A percentile compares a stretch with the other conserved stretches of the same genome.
Conservation (phyloP, 1,140 invertebrate genomes). For the Neoseiulus cucumeris region DNA sequence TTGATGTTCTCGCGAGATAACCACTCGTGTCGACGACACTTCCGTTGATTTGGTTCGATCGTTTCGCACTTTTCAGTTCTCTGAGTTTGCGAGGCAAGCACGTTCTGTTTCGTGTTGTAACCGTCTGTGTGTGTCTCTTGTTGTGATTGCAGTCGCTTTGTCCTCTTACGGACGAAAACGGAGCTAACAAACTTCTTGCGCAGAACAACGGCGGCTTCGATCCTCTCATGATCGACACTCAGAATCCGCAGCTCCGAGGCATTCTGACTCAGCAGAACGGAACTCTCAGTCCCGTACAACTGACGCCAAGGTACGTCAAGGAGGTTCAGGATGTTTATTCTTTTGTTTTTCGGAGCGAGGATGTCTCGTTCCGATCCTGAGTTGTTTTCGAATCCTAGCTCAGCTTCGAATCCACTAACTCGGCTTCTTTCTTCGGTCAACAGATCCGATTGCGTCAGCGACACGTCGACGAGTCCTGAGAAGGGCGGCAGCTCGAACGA, state of each 20-base stretch:
- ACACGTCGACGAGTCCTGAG: conserved; percentile 19
- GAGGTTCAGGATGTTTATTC: conserved; percentile 13
- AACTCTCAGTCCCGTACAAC: background rate
- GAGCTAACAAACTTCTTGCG: background rate
- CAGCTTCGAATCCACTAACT: background rate
- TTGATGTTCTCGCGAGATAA: background rate
- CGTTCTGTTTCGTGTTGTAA: background rate
- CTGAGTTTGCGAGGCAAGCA: background rate
- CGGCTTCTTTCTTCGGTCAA: conserved; percentile 13
- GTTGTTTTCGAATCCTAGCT: background rate
- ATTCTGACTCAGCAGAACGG: conserved; percentile 7
- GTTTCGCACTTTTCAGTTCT: background rate
- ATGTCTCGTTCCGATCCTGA: conserved; percentile 12
- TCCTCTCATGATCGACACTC: background rate
- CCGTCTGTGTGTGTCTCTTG: background rate
- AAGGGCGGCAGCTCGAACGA: conserved; percentile 19
- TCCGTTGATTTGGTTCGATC: background rate
- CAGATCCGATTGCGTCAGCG: conserved; percentile 18
- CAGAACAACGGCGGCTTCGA: background rate
- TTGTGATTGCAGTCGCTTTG: background rate
- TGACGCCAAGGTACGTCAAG: background rate
- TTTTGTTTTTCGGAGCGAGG: conserved; percentile 9
- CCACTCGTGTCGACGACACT: background rate
- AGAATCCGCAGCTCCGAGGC: conserved; percentile 5
- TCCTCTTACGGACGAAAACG: background rate